Evolutionary conservation across 2,888 invertebrate genomes (phyloP).

Genomic region (Allophyes oxyacanthae): DNA sequence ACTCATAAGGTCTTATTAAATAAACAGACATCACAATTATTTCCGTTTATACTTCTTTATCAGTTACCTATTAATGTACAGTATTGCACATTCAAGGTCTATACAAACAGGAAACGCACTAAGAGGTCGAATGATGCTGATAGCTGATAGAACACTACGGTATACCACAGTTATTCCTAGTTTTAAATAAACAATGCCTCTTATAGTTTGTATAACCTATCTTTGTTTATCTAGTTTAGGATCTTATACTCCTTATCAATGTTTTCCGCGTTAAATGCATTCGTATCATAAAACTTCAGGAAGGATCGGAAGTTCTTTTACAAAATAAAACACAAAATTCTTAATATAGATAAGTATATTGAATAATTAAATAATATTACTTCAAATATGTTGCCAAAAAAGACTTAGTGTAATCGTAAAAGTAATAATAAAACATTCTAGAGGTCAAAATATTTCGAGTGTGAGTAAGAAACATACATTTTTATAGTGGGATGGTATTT

Average conservation of each 20-base stretch:
- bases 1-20: neutral
- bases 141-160: slow-evolving; percentile 31
- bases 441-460: slow-evolving; percentile 85
- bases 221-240: neutral
- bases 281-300: neutral
- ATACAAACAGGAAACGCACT: slow-evolving; percentile 39
- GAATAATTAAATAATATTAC: slow-evolving; percentile 89
- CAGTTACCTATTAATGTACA: slow-evolving; percentile 11
- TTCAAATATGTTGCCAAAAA: slow-evolving; percentile 88
- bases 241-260: no score
- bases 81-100: slow-evolving; percentile 21
- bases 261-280: no score
- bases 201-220: neutral
- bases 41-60: slow-evolving; percentile 23
- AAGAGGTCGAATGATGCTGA: slow-evolving; percentile 35
- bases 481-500: slow-evolving; percentile 71
- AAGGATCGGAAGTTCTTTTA: neutral
- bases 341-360: slow-evolving; percentile 89
- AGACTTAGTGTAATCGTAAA: slow-evolving; percentile 88
- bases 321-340: slow-evolving; percentile 78
- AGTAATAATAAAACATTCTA: slow-evolving; percentile 86
- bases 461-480: slow-evolving; percentile 78
- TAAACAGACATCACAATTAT: slow-evolving; percentile 18
- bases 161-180: neutral
- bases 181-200: neutral